These are phyloP conservation scores for Anticlea derivata DNA, from an alignment of 2,888 invertebrate genomes.

Conservation along the genomic window DNA sequence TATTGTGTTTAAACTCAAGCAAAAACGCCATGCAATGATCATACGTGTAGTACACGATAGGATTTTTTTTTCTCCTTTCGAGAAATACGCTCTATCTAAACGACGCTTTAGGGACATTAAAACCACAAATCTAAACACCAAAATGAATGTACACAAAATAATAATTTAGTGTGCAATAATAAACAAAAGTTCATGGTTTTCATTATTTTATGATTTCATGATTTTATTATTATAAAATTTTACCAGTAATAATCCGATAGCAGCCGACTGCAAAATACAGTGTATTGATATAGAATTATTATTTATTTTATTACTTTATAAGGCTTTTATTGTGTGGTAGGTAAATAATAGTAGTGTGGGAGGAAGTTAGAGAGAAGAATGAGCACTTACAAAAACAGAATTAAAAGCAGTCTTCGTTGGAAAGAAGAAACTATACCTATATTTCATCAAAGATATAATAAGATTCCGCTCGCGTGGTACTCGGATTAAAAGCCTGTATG, in stretches of 20 bases:
- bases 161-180: conserved; percentile 12
- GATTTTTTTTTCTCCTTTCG: too few relatives aligned
- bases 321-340: conserved; percentile 27
- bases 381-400: conserved; percentile 25
- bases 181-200: conserved; percentile 37
- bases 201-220: conserved; percentile 51
- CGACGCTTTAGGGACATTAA: too few relatives aligned
- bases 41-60: too few relatives aligned
- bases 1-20: too few relatives aligned
- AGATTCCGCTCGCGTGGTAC: too few relatives aligned
- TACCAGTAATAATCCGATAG: conserved; percentile 91
- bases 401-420: conserved; percentile 29
- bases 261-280: conserved; percentile 87
- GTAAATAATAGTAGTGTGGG: conserved; percentile 25
- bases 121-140: conserved; percentile 14
- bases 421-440: conserved; percentile 4
- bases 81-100: too few relatives aligned
- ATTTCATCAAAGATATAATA: background rate
- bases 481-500: too few relatives aligned
- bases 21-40: too few relatives aligned
- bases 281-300: conserved; percentile 61
- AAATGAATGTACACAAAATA: conserved; percentile 15
- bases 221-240: conserved; percentile 58
- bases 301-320: conserved; percentile 53
- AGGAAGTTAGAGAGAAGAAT: conserved; percentile 26